Base-by-base conservation (phyloP, 2,113 vertebrate species). In the Amphilophus citrinellus region DNA sequence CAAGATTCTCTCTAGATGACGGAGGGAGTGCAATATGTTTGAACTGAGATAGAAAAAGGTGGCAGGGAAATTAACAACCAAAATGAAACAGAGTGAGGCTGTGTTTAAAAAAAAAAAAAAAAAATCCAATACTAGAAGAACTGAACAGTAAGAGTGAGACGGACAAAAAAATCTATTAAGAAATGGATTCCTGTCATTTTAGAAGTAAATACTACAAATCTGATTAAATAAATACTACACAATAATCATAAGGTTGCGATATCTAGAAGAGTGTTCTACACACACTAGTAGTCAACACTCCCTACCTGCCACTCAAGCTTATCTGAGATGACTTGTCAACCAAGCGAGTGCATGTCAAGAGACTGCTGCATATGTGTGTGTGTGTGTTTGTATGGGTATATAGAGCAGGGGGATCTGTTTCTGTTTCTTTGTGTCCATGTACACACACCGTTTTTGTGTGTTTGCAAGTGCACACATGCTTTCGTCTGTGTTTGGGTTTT, bases 271-370 rank as follows among this genome's bases (percentile, higher is more conserved):
- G 77, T 14, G 85, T 88, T 87, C 86, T 79, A 86, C 78, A 90
- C 89, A 90, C 86, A 88, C 84, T 85, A n/a, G 81, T 76, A 91
- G 92, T 89, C 90, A 87, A 90, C 92, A 91, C 89, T 92, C 85
- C 80, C 89, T 14, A 92, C 87, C 93, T 93, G 94, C 89, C 94
- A 94, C 86, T 95, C 94, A 93, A 35, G 90, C 93, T 95, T 95
- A 95, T 95, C 95, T 93, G 88, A 93, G 93, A 94, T 93, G 93
- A 94, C 94, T 94, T 92, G 94, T 92, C 93, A 94, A 92, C 93
- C 91, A 89, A 89, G 93, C 84, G 84, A 93, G 91, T 92, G 87
- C 88, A 85, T 88, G 92, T 89, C 93, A 88, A 89, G 90, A 91
- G 92, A 91, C 87, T 84, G 61, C 63, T 1, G 53, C 56, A 62